Base-by-base conservation (phyloP, 2,888 invertebrate species). In the Ectropis crepuscularia region DNA sequence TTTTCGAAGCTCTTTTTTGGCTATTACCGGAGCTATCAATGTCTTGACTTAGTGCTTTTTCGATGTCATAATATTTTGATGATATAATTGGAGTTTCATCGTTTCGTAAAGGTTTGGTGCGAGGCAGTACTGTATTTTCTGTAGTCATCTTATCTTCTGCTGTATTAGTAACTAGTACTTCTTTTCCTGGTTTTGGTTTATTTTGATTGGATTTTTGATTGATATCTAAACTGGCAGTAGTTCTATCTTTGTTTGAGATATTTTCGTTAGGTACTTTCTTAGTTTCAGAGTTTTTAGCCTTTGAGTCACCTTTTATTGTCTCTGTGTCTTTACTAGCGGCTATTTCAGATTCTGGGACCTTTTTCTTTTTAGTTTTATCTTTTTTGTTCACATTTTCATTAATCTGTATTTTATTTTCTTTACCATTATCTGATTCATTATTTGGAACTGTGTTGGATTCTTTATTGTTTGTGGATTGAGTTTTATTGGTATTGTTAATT, bases 251-350 rank as follows among this genome's bases (percentile, higher is more conserved):
- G 16, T 28, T 28, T 28, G 16, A 28, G 4, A 28, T 28, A 28
- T 28, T 10, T 50, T 49, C n/a, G 39, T 0, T 39, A 9, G 12
- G 28, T 8, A 28, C 6, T 28, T 53, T 53, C 28, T 60, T 71
- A 37, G 38, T 43, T 55, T 71, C 68, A 45, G 43, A 11, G n/a
- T 54, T 53, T 54, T 58, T 68, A 43, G 57, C 55, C 54, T 36
- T 49, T 58, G 57, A 9, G n/a, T 37, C 49, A 9, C 46, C 47
- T 49, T 59, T 54, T 55, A 58, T 48, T 12, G 38, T 7, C 1
- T 51, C 12, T 38, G 11, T 42, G 16, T 53, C 46, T 0, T 39
- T 41, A 50, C 47, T 59, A 8, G n/a, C 16, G 37, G 6, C 46
- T 54, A 53, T 64, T 48, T 53, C 28, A 16, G 51, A 43, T 8